These are phyloP conservation scores for Porites divaricata DNA, from an alignment of 92 coral and sea anemone genomes.

Conservation along the genomic window DNA sequence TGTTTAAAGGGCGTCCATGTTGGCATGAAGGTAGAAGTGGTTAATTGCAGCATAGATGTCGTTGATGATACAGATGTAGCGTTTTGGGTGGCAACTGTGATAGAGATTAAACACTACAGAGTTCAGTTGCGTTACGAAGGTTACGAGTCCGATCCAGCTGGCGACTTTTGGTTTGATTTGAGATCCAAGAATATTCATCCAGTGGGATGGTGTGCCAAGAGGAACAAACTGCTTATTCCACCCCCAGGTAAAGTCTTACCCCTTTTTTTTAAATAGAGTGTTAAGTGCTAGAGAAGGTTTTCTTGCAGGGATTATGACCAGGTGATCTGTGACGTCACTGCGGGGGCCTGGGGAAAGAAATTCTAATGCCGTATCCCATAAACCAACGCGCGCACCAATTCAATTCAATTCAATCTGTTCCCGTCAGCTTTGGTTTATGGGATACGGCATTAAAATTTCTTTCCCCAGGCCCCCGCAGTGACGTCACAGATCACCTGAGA, in stretches of 20 bases:
- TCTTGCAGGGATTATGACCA: too few relatives aligned
- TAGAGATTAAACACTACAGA: constrained; percentile 87
- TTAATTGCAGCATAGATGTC: constrained; percentile 90
- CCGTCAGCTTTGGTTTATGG: too few relatives aligned
- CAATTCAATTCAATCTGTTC: too few relatives aligned
- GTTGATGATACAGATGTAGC: constrained; percentile 95
- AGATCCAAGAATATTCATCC: constrained; percentile 96
- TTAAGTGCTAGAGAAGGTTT: too few relatives aligned
- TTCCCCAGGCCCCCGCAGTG: too few relatives aligned
- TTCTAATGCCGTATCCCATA: too few relatives aligned
- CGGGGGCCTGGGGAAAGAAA: too few relatives aligned
- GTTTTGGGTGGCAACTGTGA: constrained; percentile 99
- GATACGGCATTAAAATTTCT: too few relatives aligned
- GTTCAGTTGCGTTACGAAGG: constrained; percentile 98
- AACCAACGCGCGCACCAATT: too few relatives aligned
- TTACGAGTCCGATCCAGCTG: constrained; percentile 83
- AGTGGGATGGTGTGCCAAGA: constrained; percentile 99
- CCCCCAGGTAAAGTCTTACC: constrained; percentile 80
- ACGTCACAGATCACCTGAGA: too few relatives aligned
- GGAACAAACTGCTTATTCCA: constrained; percentile 95
- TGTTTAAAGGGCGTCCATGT: constrained; percentile 98
- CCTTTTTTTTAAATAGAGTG: too few relatives aligned
- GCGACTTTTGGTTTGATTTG: constrained; percentile 98
- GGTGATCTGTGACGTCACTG: too few relatives aligned
- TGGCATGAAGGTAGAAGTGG: constrained; percentile 99